These are phyloP conservation scores for Bombus confusus DNA, from an alignment of 1,140 invertebrate genomes.

Conservation along the genomic window DNA sequence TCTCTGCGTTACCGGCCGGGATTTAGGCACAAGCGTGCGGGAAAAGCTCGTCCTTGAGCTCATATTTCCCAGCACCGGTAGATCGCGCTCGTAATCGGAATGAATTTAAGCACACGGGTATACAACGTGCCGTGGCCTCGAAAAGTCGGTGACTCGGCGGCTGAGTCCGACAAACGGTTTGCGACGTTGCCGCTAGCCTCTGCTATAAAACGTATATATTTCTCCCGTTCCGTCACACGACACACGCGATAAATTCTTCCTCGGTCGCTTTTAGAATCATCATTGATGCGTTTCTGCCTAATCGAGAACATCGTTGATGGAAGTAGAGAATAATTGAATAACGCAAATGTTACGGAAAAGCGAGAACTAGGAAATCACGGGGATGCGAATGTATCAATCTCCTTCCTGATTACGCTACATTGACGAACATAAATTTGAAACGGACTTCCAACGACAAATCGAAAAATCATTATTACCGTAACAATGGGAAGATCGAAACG, in stretches of 20 bases:
- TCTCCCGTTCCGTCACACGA: constrained; percentile 48
- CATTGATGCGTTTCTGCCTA: constrained; percentile 14
- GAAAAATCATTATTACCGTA: not conserved
- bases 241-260: constrained; percentile 63
- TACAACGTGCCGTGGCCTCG: constrained; percentile 75
- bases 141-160: constrained; percentile 81
- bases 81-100: constrained; percentile 80
- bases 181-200: constrained; percentile 76
- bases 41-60: constrained; percentile 79
- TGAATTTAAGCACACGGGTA: constrained; percentile 49
- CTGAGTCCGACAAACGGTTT: constrained; percentile 70
- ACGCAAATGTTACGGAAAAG: not conserved
- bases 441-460: not conserved
- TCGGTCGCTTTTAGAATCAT: constrained; percentile 37
- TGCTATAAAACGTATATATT: constrained; percentile 56
- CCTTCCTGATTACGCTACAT: not conserved
- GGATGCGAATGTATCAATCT: not conserved
- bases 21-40: constrained; percentile 64
- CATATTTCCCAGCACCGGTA: constrained; percentile 80
- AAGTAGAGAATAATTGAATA: not conserved
- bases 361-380: too few species aligned
- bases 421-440: not conserved
- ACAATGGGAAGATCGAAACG: not conserved
- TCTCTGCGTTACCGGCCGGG: constrained; percentile 76
- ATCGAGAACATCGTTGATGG: not conserved